These are phyloP conservation scores for Pantherophis vulpinus DNA, from an alignment of 2,797 vertebrate species.

Conservation along the genomic window DNA sequence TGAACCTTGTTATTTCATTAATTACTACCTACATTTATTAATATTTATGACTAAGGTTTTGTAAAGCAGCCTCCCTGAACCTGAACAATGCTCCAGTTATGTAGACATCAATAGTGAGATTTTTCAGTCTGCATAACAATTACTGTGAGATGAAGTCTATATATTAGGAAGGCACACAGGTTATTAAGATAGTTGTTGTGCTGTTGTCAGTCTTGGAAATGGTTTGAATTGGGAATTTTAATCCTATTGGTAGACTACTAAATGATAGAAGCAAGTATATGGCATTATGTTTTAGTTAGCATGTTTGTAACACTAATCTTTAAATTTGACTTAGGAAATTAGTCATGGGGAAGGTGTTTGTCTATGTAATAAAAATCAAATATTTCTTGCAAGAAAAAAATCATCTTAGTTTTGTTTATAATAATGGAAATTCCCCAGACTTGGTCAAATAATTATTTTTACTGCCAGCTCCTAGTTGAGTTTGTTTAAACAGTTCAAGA, in stretches of 20 bases:
- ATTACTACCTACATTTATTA: not conserved
- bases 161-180: not conserved
- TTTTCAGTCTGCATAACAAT: not conserved
- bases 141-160: not conserved
- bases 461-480: not conserved
- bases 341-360: not conserved
- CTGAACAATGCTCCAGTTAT: not conserved
- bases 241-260: not conserved
- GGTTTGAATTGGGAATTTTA: not conserved
- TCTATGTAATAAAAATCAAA: not conserved
- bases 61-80: not conserved
- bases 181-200: not conserved
- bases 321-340: not conserved
- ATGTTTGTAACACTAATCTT: not conserved
- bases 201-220: not conserved
- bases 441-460: not conserved
- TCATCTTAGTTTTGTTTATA: not conserved
- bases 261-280: not conserved
- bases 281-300: not conserved
- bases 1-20: not conserved
- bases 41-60: not conserved
- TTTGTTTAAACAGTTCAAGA: not conserved
- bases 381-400: not conserved
- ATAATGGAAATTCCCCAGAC: not conserved
- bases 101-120: not conserved